Evolutionary conservation across 2,113 vertebrate genomes (phyloP).

Genomic region (Bolborhynchus lineola): DNA sequence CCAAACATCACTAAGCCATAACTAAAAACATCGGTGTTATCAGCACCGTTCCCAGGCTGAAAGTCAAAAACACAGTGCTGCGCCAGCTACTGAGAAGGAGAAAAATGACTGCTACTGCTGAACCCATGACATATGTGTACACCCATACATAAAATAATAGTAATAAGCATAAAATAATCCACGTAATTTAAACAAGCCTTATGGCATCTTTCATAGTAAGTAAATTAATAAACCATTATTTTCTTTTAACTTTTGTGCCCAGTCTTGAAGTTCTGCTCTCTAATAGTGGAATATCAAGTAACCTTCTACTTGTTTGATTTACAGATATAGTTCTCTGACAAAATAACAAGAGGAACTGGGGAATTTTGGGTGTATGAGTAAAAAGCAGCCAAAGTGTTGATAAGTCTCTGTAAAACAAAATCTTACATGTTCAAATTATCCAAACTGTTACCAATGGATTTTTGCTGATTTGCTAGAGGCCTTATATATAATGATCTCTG

Average conservation of each 20-base stretch:
- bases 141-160: neutral
- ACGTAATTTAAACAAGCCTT: neutral
- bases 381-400: neutral
- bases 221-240: neutral
- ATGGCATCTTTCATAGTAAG: neutral
- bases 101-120: too few relatives aligned
- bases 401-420: neutral
- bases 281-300: neutral
- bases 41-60: too few relatives aligned
- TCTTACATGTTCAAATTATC: neutral
- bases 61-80: too few relatives aligned
- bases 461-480: neutral
- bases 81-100: too few relatives aligned
- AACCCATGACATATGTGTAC: too few relatives aligned
- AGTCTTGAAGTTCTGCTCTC: neutral
- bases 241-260: neutral
- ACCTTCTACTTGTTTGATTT: neutral
- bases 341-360: neutral
- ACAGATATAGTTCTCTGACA: neutral
- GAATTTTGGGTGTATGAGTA: neutral
- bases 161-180: neutral
- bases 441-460: neutral
- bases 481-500: neutral
- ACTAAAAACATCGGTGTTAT: too few relatives aligned
- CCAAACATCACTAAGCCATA: too few relatives aligned